Evolutionary conservation across 1,140 invertebrate genomes (phyloP), one percentile per base, ranked within the genome.

Genomic region (Trachymyrmex septentrionalis): DNA sequence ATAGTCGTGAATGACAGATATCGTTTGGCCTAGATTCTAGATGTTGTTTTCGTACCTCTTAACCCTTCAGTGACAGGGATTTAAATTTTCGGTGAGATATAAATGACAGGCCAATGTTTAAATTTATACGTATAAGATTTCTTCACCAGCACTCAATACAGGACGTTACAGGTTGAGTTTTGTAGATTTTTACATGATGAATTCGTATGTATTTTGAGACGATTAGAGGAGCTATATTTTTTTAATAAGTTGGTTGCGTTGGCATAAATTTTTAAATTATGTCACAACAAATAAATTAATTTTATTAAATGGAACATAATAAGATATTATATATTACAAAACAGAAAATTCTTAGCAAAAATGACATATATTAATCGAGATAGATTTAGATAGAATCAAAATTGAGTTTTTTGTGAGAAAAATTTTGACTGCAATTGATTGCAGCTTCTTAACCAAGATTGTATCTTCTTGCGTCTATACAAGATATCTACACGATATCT

Each of bases 81-180:
- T 61, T 76, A 44, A 76, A 76, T 76, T 76, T 76, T 21, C 34
- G 16, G 34, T 76, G 34, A 24, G 61, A 61, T 76, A 61, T 61
- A 44, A 21, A 76, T 61, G n/a, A 44, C 21, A 24, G 7, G 3
- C 2, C 9, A n/a, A 34, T 38, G 12, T 76, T 59, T 38, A 59
- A 2, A 61, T 30, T 30, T 30, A 61, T 59, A 24, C 2, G 5
- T 73, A n/a, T 21, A 34, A 55, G n/a, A 57, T 30, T 73, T 73
- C n/a, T 59, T 75, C 12, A 59, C 21, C 30, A n/a, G 14, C n/a
- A 59, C 6, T 72, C 24, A 55, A 59, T 34, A n/a, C 14, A n/a
- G 34, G 44, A 6, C 21, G 16, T 6, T 6, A 24, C 1, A 19
- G 19, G n/a, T 24, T 77, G 34, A 57, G 12, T 21, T 71, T 24